phyloP scores from a whole-genome alignment of 1,140 invertebrate genomes.

The Gyrodactylus bullatarudis region DNA sequence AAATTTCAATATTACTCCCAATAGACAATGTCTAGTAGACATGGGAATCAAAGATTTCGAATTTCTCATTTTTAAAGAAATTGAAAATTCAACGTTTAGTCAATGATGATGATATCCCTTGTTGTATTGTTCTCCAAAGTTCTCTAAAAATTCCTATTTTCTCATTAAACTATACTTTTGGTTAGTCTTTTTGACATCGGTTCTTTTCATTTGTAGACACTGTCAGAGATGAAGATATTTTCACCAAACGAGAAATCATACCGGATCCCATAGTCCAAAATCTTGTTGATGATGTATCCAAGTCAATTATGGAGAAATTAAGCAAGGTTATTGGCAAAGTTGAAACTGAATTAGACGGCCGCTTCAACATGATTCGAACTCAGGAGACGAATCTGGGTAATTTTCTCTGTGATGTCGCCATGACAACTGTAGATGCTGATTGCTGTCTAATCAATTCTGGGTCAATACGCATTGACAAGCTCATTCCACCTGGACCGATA shows the following conservation, averaged over 20 bases:
- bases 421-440: slow-evolving; percentile 44
- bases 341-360: slow-evolving; percentile 41
- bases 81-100: too few species aligned
- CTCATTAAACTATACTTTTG: too few species aligned
- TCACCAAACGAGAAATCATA: background rate
- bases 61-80: too few species aligned
- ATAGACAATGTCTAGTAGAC: too few species aligned
- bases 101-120: too few species aligned
- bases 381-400: slow-evolving; percentile 48
- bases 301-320: slow-evolving; percentile 20
- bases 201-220: too few species aligned
- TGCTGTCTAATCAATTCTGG: slow-evolving; percentile 51
- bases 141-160: too few species aligned
- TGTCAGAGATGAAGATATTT: background rate
- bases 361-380: slow-evolving; percentile 39
- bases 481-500: slow-evolving; percentile 40
- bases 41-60: too few species aligned
- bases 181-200: too few species aligned
- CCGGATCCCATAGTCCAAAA: background rate
- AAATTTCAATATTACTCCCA: too few species aligned
- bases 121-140: too few species aligned
- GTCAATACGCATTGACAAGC: slow-evolving; percentile 37
- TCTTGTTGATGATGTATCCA: background rate
- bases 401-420: slow-evolving; percentile 50
- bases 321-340: slow-evolving; percentile 43